phyloP scores from a whole-genome alignment of 2,888 invertebrate species.

The Mesorhabditis sp. region DNA sequence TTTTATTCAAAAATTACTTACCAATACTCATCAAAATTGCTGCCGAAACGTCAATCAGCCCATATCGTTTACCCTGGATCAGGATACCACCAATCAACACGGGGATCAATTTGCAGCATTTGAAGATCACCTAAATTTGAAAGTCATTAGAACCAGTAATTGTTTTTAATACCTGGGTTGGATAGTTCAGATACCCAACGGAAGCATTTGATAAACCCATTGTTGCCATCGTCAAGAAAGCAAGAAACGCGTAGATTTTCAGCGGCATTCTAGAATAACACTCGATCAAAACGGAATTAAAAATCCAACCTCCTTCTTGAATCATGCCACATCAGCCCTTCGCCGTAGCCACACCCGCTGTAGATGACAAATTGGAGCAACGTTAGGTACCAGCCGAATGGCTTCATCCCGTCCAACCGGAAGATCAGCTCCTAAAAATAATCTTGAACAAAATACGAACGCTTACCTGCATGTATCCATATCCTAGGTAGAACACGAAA shows the following conservation, averaged over 20 bases:
- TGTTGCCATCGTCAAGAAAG: constrained; percentile 82
- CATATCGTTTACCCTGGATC: constrained; percentile 69
- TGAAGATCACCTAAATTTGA: constrained; percentile 77
- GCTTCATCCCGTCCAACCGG: constrained; percentile 80
- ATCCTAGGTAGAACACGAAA: constrained; percentile 80
- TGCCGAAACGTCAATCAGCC: constrained; percentile 39
- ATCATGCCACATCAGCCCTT: constrained; percentile 66
- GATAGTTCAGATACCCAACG: constrained; percentile 88
- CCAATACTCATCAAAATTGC: constrained; percentile 54
- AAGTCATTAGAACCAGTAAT: background rate
- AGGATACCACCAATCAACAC: constrained; percentile 88
- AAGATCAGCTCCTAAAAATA: constrained; percentile 77
- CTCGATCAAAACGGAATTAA: background rate
- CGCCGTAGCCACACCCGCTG: constrained; percentile 74
- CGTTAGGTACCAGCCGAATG: constrained; percentile 86
- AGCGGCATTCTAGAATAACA: constrained; percentile 73
- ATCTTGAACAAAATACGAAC: background rate
- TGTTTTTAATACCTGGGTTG: constrained; percentile 67
- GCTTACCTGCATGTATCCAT: constrained; percentile 70
- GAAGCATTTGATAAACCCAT: constrained; percentile 94
- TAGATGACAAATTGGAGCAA: constrained; percentile 85
- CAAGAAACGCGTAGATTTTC: constrained; percentile 75
- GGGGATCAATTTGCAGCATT: constrained; percentile 92
- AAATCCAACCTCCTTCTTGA: constrained; percentile 62
- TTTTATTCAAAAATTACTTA: constrained; percentile 10